Conservation (phyloP, 1,140 invertebrate genomes). For the Zeugodacus cucurbitae region DNA sequence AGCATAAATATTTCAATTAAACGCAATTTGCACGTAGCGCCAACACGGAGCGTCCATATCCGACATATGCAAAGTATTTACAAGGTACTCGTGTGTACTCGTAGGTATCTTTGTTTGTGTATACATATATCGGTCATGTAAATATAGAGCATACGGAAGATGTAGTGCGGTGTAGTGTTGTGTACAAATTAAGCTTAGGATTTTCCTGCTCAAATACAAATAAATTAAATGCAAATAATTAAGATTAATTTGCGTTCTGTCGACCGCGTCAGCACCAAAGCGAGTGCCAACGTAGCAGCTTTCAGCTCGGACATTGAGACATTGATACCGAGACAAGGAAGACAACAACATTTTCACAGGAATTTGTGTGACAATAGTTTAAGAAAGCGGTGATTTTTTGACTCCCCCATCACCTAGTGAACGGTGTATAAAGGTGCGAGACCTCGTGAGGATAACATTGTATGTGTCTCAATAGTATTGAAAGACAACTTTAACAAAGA, state of each 20-base stretch:
- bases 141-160: background rate
- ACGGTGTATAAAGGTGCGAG: too few species aligned
- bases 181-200: constrained; percentile 41
- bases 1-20: background rate
- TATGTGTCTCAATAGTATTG: too few species aligned
- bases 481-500: too few species aligned
- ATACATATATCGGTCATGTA: background rate
- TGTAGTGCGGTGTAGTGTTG: background rate
- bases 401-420: too few species aligned
- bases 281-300: background rate
- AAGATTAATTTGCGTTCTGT: constrained; percentile 36
- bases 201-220: constrained; percentile 41
- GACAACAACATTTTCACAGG: background rate
- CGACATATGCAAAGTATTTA: background rate
- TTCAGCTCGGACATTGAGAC: background rate
- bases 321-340: background rate
- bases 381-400: too few species aligned
- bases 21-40: background rate
- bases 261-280: background rate
- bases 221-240: constrained; percentile 43
- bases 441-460: too few species aligned
- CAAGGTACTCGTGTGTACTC: background rate
- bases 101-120: background rate
- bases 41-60: background rate
- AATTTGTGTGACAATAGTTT: too few species aligned